Conservation (phyloP, 2,113 vertebrate genomes). For the Orthonyx spaldingii region DNA sequence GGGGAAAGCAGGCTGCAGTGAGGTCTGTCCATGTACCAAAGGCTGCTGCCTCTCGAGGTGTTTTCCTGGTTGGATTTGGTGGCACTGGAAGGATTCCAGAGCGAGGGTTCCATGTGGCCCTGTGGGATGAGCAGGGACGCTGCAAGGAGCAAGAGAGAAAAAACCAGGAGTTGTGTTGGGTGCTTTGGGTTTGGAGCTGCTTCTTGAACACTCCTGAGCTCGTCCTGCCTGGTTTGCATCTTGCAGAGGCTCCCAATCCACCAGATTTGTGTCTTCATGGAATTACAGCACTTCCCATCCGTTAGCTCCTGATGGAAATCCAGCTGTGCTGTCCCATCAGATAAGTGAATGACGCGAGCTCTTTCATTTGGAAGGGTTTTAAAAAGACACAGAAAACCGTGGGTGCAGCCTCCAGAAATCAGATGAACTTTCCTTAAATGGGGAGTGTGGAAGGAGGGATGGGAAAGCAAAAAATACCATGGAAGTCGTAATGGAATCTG, state of each 20-base stretch:
- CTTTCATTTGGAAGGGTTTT: neutral
- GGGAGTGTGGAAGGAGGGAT: neutral
- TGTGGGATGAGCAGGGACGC: neutral
- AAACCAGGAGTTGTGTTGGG: rapidly evolving
- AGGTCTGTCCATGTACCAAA: neutral
- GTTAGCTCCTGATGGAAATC: neutral
- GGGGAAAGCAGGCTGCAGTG: neutral
- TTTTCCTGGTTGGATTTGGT: neutral
- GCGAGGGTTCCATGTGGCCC: rapidly evolving
- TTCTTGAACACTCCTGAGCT: rapidly evolving
- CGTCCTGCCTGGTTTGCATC: rapidly evolving
- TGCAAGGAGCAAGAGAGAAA: neutral
- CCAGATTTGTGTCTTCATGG: rapidly evolving
- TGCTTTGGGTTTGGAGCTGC: neutral
- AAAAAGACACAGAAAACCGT: neutral
- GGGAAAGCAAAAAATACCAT: neutral
- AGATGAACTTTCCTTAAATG: neutral
- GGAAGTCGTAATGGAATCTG: rapidly evolving
- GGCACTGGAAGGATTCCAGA: neutral
- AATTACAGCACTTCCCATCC: rapidly evolving
- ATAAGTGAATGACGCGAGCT: neutral
- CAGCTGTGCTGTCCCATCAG: neutral
- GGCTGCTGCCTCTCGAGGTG: neutral
- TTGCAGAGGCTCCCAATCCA: neutral
- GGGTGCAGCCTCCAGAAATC: neutral